A percentile compares a stretch with the other conserved stretches of the same genome.
phyloP scores from a whole-genome alignment of 2,797 vertebrate species.

The Sebastes elongatus region DNA sequence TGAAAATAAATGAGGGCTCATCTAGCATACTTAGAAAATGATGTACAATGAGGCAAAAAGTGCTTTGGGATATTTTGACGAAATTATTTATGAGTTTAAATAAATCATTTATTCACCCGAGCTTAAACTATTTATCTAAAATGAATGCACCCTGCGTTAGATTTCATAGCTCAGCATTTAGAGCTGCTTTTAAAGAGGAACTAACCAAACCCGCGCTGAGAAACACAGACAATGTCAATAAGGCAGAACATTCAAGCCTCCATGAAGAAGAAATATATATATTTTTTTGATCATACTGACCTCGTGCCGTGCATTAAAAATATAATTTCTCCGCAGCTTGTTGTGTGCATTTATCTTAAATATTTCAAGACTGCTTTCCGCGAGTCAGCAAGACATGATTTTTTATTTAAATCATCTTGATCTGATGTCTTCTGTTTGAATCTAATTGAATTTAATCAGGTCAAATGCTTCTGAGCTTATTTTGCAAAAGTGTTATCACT shows the following conservation, averaged over 20 bases:
- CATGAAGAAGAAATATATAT: conserved; percentile 80
- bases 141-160: conserved; percentile 79
- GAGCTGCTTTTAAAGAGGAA: conserved; percentile 66
- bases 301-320: conserved; percentile 80
- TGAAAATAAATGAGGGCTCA: conserved; percentile 85
- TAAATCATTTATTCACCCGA: conserved; percentile 82
- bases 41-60: conserved; percentile 86
- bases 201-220: conserved; percentile 71
- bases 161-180: conserved; percentile 81
- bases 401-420: conserved; percentile 25
- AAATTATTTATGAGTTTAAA: conserved; percentile 87
- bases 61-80: conserved; percentile 85
- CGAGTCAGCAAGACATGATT: conserved; percentile 69
- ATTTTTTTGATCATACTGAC: conserved; percentile 71
- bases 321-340: conserved; percentile 80
- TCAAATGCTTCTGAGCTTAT: conserved; percentile 43
- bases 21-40: conserved; percentile 80
- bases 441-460: conserved; percentile 56
- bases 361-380: conserved; percentile 78
- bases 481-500: conserved; percentile 24
- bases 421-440: conserved; percentile 43
- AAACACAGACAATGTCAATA: conserved; percentile 87
- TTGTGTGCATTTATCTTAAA: conserved; percentile 82
- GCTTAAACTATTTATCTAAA: conserved; percentile 84
- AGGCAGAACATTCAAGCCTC: conserved; percentile 84